These are phyloP conservation scores for Pseudorectes ferrugineus DNA, from an alignment of 2,113 vertebrate genomes.

Conservation along the genomic window DNA sequence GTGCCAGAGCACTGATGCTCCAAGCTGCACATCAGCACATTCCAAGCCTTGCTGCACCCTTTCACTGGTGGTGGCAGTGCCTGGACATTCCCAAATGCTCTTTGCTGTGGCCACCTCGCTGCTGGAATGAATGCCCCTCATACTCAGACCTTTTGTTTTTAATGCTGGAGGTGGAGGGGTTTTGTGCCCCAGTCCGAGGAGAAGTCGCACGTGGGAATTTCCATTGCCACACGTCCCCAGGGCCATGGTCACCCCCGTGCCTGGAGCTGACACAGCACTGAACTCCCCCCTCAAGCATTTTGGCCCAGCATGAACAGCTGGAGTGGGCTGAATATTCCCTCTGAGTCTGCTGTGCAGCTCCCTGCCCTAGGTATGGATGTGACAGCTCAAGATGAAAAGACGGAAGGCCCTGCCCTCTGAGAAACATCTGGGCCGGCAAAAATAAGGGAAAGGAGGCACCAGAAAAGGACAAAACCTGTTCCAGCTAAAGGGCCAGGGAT, in stretches of 20 bases:
- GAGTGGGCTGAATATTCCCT: not conserved
- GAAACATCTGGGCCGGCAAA: not conserved
- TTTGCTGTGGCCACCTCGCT: not conserved
- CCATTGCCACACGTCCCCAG: accelerated
- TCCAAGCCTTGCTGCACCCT: not conserved
- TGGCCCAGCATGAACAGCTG: not conserved
- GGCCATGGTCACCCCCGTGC: not conserved
- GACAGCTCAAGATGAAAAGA: not conserved
- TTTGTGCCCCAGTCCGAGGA: not conserved
- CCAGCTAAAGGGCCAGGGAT: not conserved
- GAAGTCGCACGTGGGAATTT: not conserved
- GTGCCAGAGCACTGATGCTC: accelerated
- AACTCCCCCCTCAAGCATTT: not conserved
- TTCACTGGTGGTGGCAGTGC: not conserved
- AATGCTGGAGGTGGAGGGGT: accelerated
- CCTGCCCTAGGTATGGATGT: not conserved
- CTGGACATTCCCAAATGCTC: not conserved
- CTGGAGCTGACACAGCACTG: not conserved
- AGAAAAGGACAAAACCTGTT: not conserved
- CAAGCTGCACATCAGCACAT: not conserved
- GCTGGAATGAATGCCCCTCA: not conserved
- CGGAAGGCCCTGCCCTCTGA: not conserved
- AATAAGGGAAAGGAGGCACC: not conserved
- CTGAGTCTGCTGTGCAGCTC: not conserved
- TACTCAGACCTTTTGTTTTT: not conserved